These are phyloP conservation scores for Cranoglanis bouderius DNA, from an alignment of 2,113 vertebrate species.

Conservation along the genomic window DNA sequence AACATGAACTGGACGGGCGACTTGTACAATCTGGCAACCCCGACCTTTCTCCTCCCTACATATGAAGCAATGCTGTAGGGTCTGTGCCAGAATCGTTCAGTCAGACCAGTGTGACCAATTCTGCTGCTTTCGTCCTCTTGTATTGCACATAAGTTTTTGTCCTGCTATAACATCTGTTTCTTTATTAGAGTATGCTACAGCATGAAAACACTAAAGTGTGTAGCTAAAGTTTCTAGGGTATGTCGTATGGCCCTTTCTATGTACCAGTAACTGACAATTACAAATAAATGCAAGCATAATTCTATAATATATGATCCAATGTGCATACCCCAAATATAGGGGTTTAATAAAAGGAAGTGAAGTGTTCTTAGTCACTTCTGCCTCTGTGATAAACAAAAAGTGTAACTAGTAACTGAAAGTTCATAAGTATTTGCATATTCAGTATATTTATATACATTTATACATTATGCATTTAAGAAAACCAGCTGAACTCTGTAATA, in stretches of 20 bases:
- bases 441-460: not conserved
- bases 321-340: not conserved
- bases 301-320: not conserved
- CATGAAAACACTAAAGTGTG: not conserved
- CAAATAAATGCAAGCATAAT: not conserved
- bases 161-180: not conserved
- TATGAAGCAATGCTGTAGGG: constrained; percentile 53
- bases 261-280: not conserved
- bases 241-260: not conserved
- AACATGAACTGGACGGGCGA: not conserved
- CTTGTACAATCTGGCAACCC: constrained; percentile 12
- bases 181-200: not conserved
- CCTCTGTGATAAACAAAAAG: not conserved
- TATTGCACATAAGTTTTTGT: not conserved
- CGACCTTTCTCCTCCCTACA: constrained; percentile 51
- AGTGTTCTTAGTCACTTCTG: not conserved
- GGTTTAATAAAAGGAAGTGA: no score
- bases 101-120: not conserved
- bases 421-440: not conserved
- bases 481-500: not conserved
- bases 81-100: not conserved
- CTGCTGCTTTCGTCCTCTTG: not conserved
- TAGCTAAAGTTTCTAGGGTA: not conserved
- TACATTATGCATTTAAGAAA: not conserved
- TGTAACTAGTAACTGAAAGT: not conserved